Evolutionary conservation across 1,140 invertebrate species (phyloP), one percentile per base, ranked within the genome.

Genomic region (Nilaparvata lugens): DNA sequence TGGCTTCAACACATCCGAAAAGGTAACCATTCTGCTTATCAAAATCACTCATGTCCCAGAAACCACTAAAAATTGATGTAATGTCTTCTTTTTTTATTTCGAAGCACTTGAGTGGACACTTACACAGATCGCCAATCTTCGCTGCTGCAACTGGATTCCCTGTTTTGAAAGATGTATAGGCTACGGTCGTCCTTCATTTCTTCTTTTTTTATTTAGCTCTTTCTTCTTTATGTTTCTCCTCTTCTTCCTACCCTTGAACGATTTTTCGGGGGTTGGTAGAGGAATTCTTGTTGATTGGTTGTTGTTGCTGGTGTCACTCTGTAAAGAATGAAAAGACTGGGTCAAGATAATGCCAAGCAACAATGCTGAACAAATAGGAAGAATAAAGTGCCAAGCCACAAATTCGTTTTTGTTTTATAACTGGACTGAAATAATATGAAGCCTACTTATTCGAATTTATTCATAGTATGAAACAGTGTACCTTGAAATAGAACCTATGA

Each of bases 41-140:
- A 51, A 51, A 51, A 51, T 51, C 45, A 21, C 4, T 24, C 45
- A 51, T 51, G 45, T 51, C 45, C 45, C 45, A 51, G 45, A 51
- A 51, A 24, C 45, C 45, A 51, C 45, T 51, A 51, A 51, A 51
- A 21, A 51, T 21, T 51, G 45, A 19, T 51, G 23, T 21, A 21
- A 51, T 51, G 18, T 51, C 18, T 51, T 51, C 45, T 21, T 51
- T 19, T 18, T 19, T 51, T 24, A 51, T 21, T 21, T 19, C 14
- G 18, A 51, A 51, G 23, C 45, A 51, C 23, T 51, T 51, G 23
- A 51, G 45, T 21, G 45, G 45, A 51, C 45, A 51, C 45, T 51
- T 7, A 24, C 45, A 51, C 14, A n/a, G 18, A 21, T 21, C 45
- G 18, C 45, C 45, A 51, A 51, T 24, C 18, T 51, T 51, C 6